A percentile compares a stretch with the other conserved stretches of the same genome.
Evolutionary conservation across 2,888 invertebrate genomes (phyloP).

Genomic region (Sinohyriopsis cumingii): DNA sequence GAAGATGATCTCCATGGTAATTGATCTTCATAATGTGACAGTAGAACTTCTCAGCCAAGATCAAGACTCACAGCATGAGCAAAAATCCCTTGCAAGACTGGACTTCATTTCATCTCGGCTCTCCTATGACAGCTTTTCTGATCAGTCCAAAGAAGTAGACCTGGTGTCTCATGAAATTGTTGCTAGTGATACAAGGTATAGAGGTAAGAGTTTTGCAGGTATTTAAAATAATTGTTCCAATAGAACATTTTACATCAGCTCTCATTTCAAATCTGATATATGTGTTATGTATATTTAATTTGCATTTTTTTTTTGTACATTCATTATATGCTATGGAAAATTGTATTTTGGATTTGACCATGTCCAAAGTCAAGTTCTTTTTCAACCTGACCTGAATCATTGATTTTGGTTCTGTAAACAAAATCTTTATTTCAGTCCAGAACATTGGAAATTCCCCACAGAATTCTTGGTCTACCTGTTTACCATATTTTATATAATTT

Average conservation of each 20-base stretch:
- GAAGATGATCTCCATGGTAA: conserved; percentile 84
- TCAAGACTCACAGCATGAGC: conserved; percentile 35
- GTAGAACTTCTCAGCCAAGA: conserved; percentile 76
- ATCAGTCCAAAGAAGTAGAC: conserved; percentile 92
- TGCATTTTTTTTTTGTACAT: neutral
- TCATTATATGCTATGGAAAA: no score
- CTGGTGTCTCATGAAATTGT: conserved; percentile 92
- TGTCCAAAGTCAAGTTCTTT: no score
- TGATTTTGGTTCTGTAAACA: no score
- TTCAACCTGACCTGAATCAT: no score
- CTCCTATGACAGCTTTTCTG: conserved; percentile 88
- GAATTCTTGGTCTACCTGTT: no score
- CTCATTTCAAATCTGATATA: neutral
- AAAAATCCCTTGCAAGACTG: conserved; percentile 81
- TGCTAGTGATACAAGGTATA: conserved; percentile 82
- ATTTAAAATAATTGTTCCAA: neutral
- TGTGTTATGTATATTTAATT: neutral
- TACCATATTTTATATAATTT: no score
- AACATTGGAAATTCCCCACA: no score
- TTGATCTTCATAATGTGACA: conserved; percentile 90
- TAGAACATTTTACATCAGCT: neutral
- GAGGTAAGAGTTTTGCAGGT: conserved; percentile 65
- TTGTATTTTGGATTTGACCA: no score
- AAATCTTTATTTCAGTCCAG: no score
- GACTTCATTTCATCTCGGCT: conserved; percentile 93